These are phyloP conservation scores for Corvus hawaiiensis DNA, from an alignment of 2,113 vertebrate genomes.

Conservation along the genomic window DNA sequence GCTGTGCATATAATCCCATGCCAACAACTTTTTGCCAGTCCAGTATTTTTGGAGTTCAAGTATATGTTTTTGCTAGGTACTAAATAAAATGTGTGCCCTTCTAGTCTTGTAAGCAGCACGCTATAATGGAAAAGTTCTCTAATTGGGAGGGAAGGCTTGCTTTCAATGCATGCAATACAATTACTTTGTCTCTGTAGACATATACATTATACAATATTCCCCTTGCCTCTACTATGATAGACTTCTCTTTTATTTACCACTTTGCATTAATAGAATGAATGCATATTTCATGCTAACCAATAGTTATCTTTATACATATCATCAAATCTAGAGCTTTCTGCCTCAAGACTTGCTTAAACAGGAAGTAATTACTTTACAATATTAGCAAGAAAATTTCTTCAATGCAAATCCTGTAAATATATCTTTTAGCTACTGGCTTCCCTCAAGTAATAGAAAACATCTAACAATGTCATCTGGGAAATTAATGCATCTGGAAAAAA, in stretches of 20 bases:
- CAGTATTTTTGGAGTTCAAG: not conserved
- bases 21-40: not conserved
- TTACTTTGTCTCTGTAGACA: not conserved
- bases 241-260: not conserved
- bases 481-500: not conserved
- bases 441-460: not conserved
- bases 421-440: not conserved
- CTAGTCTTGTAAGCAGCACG: not conserved
- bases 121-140: not conserved
- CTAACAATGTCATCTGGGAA: slow-evolving; percentile 4
- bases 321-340: not conserved
- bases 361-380: not conserved
- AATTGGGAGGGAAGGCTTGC: not conserved
- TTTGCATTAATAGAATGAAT: not conserved
- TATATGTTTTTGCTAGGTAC: not conserved
- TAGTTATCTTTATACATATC: not conserved
- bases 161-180: not conserved
- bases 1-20: not conserved
- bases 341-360: not conserved
- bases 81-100: not conserved
- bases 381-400: not conserved
- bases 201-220: not conserved
- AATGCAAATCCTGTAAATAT: not conserved
- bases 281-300: not conserved
- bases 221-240: not conserved